A percentile compares a stretch with the other conserved stretches of the same genome.
phyloP scores from a whole-genome alignment of 1,140 invertebrate species.

The Hetaerina americana region DNA sequence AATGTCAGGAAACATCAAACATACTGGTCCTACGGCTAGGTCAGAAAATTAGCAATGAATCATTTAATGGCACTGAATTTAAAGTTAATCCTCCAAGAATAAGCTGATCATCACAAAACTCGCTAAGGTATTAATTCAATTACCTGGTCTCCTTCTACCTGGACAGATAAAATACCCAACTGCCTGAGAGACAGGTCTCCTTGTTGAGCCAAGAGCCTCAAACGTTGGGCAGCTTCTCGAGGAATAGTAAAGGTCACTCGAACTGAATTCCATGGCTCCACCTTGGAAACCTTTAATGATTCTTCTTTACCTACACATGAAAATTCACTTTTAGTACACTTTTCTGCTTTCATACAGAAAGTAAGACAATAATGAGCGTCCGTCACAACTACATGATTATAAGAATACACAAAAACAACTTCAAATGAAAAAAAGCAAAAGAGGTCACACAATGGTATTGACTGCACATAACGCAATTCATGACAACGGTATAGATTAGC shows the following conservation, averaged over 20 bases:
- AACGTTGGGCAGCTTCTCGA: conserved; percentile 76
- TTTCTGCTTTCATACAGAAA: too few species aligned
- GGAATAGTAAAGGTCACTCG: conserved; percentile 93
- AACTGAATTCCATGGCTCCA: conserved; percentile 97
- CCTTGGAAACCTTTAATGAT: conserved; percentile 54
- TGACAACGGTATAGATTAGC: too few species aligned
- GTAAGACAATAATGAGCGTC: too few species aligned
- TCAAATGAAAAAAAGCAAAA: conserved; percentile 2
- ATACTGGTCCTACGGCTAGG: too few species aligned
- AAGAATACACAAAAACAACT: neutral
- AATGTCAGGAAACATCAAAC: too few species aligned
- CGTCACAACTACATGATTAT: too few species aligned
- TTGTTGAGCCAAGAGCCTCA: conserved; percentile 79
- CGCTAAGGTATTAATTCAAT: conserved; percentile 7
- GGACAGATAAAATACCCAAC: conserved; percentile 87
- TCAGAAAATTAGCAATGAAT: too few species aligned
- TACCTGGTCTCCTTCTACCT: conserved; percentile 90
- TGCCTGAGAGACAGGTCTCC: conserved; percentile 75
- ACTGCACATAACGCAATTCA: neutral
- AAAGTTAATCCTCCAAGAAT: too few species aligned
- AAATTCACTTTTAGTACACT: neutral
- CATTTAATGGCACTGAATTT: too few species aligned
- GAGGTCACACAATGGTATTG: too few species aligned
- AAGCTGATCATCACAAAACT: neutral
- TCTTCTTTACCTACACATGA: conserved; percentile 30